Evolutionary conservation across 1,140 invertebrate genomes (phyloP).

Genomic region (Hermetia illucens): DNA sequence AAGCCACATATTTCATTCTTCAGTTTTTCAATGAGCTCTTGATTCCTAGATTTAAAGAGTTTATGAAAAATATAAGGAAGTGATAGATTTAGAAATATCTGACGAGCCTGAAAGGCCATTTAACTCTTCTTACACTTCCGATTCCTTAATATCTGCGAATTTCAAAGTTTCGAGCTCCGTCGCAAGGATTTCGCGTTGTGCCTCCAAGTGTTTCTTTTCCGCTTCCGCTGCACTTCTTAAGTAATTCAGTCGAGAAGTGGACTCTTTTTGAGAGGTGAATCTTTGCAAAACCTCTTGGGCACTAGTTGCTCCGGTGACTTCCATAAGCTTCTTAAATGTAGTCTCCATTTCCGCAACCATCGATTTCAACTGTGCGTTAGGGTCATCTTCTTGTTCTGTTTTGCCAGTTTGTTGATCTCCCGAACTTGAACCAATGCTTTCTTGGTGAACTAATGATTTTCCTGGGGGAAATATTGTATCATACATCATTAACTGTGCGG

Average conservation of each 20-base stretch:
- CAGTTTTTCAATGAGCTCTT: constrained; percentile 45
- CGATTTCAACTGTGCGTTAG: constrained; percentile 20
- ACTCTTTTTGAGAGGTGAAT: constrained; percentile 55
- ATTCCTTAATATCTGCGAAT: constrained; percentile 62
- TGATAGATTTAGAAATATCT: too few relatives aligned
- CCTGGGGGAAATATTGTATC: constrained; percentile 9
- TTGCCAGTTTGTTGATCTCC: constrained; percentile 33
- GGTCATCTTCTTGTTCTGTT: constrained; percentile 32
- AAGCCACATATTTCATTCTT: constrained; percentile 40
- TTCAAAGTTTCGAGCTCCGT: constrained; percentile 58
- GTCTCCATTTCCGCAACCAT: constrained; percentile 41
- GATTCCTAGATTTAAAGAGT: constrained; percentile 36
- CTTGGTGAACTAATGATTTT: constrained; percentile 34
- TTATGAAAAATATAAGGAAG: not conserved
- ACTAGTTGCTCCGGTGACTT: constrained; percentile 57
- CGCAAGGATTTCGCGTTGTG: constrained; percentile 46
- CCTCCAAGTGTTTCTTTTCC: constrained; percentile 55
- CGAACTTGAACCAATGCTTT: constrained; percentile 34
- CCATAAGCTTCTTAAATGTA: constrained; percentile 54
- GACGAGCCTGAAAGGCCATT: not conserved
- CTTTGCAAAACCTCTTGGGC: constrained; percentile 56
- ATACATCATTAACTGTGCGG: constrained; percentile 8
- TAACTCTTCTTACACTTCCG: constrained; percentile 49
- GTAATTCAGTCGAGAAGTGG: constrained; percentile 47
- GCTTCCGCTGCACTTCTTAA: constrained; percentile 52